Percentiles rank a stretch among this genome's conserved stretches.
These are phyloP conservation scores for Tetrax tetrax DNA, from an alignment of 2,113 vertebrate species.

Conservation along the genomic window DNA sequence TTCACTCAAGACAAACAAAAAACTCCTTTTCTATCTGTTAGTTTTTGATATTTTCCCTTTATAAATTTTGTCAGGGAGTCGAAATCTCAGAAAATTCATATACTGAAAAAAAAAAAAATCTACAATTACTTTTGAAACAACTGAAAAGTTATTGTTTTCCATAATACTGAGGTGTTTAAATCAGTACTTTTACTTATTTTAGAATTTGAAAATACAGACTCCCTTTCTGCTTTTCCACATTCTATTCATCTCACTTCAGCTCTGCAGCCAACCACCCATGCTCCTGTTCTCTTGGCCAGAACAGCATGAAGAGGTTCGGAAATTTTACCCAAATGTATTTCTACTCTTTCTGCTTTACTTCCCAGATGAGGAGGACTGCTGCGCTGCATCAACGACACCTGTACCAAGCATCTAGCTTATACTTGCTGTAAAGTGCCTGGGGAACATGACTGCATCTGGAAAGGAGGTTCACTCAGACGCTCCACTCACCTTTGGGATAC, in stretches of 20 bases:
- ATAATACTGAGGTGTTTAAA: background rate
- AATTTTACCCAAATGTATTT: background rate
- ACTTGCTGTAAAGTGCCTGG: background rate
- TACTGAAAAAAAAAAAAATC: background rate
- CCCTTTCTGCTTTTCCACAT: background rate
- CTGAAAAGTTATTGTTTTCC: background rate
- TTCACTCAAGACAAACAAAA: background rate
- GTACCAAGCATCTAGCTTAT: background rate
- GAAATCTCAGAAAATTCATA: background rate
- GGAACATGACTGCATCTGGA: background rate
- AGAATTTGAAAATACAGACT: background rate
- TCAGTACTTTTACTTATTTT: background rate
- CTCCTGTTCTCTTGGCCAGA: background rate
- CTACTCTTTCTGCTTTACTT: background rate
- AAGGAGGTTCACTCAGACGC: background rate
- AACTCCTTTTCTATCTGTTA: background rate
- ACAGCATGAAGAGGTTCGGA: background rate
- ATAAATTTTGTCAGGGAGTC: background rate
- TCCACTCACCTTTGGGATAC: background rate
- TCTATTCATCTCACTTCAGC: background rate
- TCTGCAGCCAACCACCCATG: background rate
- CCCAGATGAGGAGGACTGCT: background rate
- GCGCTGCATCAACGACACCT: background rate
- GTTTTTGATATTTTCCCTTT: background rate
- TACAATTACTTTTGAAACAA: background rate